phyloP scores from a whole-genome alignment of 1,140 invertebrate genomes.

The Drosophila nikananu region DNA sequence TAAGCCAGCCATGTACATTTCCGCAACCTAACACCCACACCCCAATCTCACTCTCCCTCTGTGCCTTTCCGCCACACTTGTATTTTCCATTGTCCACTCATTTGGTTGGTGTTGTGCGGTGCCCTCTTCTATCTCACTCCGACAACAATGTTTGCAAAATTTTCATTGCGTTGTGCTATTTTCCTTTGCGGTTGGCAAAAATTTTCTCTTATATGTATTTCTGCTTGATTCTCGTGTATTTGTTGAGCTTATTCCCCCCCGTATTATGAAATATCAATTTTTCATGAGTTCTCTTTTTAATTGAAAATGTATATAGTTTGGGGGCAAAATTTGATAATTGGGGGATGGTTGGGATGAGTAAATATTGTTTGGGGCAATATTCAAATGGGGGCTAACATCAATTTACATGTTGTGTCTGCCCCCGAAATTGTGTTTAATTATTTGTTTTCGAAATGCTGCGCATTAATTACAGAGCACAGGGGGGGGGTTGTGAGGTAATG shows the following conservation, averaged over 20 bases:
- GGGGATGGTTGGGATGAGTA: too few relatives aligned
- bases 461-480: neutral
- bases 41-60: neutral
- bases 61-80: slow-evolving; percentile 3
- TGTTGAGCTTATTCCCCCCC: slow-evolving; percentile 12
- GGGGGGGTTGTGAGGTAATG: neutral
- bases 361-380: slow-evolving; percentile 4
- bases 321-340: slow-evolving; percentile 23
- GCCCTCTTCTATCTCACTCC: neutral
- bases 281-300: slow-evolving; percentile 50
- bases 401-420: slow-evolving; percentile 1
- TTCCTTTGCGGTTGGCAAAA: slow-evolving; percentile 37
- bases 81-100: slow-evolving; percentile 39
- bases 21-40: neutral
- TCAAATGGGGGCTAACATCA: slow-evolving; percentile 1
- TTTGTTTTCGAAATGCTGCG: neutral
- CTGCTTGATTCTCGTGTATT: slow-evolving; percentile 18
- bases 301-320: slow-evolving; percentile 30
- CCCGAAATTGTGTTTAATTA: slow-evolving; percentile 10
- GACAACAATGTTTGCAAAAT: slow-evolving; percentile 15
- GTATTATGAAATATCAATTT: slow-evolving; percentile 59
- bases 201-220: slow-evolving; percentile 50
- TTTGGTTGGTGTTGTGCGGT: slow-evolving; percentile 8
- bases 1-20: slow-evolving; percentile 14
- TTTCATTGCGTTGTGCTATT: slow-evolving; percentile 16